Evolutionary conservation across 2,113 vertebrate genomes (phyloP).

Genomic region (Pseudolaguvia tuberculata): DNA sequence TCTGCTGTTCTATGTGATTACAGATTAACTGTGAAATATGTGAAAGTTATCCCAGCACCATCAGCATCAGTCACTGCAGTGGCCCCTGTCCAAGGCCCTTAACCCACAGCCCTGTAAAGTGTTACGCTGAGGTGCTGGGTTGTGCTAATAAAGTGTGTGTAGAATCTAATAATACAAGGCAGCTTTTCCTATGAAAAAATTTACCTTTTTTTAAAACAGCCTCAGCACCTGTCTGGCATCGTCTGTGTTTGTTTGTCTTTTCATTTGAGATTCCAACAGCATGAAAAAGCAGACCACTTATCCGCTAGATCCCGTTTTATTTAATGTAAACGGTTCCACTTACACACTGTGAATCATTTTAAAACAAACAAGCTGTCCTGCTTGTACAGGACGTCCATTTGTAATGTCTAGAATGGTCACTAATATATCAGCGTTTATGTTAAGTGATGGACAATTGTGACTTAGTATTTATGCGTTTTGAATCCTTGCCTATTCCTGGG

Average conservation of each 20-base stretch:
- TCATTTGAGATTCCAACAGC: not conserved
- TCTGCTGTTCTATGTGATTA: not conserved
- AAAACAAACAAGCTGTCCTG: conserved; percentile 5
- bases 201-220: conserved; percentile 5
- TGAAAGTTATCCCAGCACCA: no score
- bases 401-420: no score
- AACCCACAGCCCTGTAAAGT: no score
- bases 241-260: not conserved
- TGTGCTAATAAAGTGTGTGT: no score
- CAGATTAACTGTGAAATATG: not conserved
- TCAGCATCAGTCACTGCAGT: no score
- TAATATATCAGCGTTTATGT: not conserved
- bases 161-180: conserved; percentile 8
- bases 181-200: conserved; percentile 10
- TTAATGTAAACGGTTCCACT: not conserved
- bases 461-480: not conserved
- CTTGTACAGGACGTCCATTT: not conserved
- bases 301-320: conserved; percentile 9
- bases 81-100: no score
- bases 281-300: not conserved
- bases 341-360: not conserved
- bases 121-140: not conserved
- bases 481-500: not conserved
- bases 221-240: conserved; percentile 1
- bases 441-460: not conserved